These are phyloP conservation scores for Hanleya hanleyi DNA, from an alignment of 2,888 invertebrate genomes.

Conservation along the genomic window DNA sequence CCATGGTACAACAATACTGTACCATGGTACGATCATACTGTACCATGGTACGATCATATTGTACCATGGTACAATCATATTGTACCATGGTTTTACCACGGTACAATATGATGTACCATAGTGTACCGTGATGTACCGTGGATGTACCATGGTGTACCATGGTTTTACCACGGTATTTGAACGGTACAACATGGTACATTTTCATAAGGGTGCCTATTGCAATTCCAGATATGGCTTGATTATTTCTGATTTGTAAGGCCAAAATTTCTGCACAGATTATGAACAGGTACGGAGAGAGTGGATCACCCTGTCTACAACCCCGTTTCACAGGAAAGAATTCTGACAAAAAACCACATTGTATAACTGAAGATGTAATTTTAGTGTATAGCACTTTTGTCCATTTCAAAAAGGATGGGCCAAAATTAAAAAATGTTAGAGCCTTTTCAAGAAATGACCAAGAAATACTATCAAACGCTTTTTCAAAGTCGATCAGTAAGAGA, in stretches of 20 bases:
- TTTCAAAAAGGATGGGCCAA: slow-evolving; percentile 21
- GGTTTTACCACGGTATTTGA: too few species aligned
- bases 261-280: neutral
- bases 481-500: slow-evolving; percentile 29
- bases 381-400: slow-evolving; percentile 3
- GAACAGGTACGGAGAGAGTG: neutral
- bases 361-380: neutral
- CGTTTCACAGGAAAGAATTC: neutral
- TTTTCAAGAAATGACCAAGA: slow-evolving; percentile 25
- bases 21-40: too few species aligned
- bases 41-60: too few species aligned
- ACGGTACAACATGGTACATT: too few species aligned
- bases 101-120: too few species aligned
- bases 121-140: too few species aligned
- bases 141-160: too few species aligned
- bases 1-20: too few species aligned
- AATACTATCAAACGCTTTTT: slow-evolving; percentile 33
- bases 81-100: too few species aligned
- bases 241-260: neutral
- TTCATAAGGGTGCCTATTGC: neutral
- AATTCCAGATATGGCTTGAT: neutral
- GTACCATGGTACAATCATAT: too few species aligned
- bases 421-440: slow-evolving; percentile 19
- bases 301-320: neutral
- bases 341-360: neutral